These are phyloP conservation scores for Rutilus rutilus DNA, from an alignment of 2,113 vertebrate genomes.

Conservation along the genomic window DNA sequence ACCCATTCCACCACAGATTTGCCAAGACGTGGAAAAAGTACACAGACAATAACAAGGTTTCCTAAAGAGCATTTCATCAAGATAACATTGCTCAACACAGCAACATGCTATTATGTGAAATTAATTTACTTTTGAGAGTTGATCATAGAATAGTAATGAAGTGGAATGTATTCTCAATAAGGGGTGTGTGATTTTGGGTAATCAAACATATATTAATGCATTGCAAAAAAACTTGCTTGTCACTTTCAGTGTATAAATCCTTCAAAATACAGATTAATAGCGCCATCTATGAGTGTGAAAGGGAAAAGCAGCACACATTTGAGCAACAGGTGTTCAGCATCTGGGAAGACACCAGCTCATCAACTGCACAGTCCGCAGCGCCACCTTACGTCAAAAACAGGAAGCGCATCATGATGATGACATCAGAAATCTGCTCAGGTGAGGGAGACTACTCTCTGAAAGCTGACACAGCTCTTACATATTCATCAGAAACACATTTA, in stretches of 20 bases:
- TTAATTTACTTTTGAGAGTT: neutral
- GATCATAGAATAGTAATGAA: neutral
- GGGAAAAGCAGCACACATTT: neutral
- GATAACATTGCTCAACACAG: too few relatives aligned
- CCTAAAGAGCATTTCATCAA: neutral
- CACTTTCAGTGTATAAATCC: neutral
- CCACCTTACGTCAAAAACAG: constrained; percentile 28
- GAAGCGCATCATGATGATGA: neutral
- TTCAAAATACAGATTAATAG: neutral
- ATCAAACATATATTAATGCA: neutral
- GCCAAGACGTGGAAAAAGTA: neutral
- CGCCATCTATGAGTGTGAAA: constrained; percentile 19
- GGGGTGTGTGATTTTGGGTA: neutral
- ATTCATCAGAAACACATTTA: neutral
- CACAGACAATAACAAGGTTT: neutral
- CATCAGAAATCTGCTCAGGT: neutral
- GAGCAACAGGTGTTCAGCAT: neutral
- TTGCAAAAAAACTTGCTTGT: neutral
- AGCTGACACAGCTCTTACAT: neutral
- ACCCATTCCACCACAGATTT: neutral
- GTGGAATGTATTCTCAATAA: neutral
- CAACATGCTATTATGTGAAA: neutral
- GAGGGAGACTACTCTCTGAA: neutral
- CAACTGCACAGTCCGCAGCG: neutral
- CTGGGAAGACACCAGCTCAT: neutral